A percentile compares a stretch with the other conserved stretches of the same genome.
phyloP scores from a whole-genome alignment of 2,113 vertebrate species.

The Planiliza haematocheilus region DNA sequence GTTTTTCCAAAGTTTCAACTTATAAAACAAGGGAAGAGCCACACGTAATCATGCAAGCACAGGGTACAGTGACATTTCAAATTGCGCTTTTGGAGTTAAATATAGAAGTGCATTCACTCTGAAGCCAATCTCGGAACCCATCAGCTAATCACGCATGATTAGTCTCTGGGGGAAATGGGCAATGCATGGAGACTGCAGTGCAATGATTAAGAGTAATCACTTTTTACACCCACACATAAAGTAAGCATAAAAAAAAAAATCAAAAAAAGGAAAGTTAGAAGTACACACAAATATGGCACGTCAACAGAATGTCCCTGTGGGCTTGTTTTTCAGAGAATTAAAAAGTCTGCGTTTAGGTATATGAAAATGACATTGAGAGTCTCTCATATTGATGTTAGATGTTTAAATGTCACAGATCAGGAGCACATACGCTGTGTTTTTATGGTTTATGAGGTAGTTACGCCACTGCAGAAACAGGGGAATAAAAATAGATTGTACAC shows the following conservation, averaged over 20 bases:
- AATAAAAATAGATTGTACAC: constrained; percentile 10
- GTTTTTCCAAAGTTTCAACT: not conserved
- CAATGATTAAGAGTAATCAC: constrained; percentile 58
- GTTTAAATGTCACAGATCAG: constrained; percentile 44
- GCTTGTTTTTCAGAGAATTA: constrained; percentile 22
- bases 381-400: not conserved
- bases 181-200: constrained; percentile 31
- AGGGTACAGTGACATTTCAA: constrained; percentile 40
- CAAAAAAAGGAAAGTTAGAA: constrained; percentile 24
- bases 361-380: constrained; percentile 33
- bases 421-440: constrained; percentile 37
- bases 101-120: constrained; percentile 53
- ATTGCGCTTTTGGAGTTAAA: constrained; percentile 46
- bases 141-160: constrained; percentile 70
- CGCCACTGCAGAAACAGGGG: not conserved
- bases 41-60: constrained; percentile 11
- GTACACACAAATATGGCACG: constrained; percentile 13
- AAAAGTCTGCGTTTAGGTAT: not conserved
- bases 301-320: not conserved
- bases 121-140: constrained; percentile 50
- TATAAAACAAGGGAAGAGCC: constrained; percentile 13
- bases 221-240: constrained; percentile 55
- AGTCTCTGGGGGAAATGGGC: constrained; percentile 47
- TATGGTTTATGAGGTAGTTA: constrained; percentile 44
- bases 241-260: constrained; percentile 11